Conservation (phyloP, 2,113 vertebrate genomes). For the Aldabrachelys gigantea region DNA sequence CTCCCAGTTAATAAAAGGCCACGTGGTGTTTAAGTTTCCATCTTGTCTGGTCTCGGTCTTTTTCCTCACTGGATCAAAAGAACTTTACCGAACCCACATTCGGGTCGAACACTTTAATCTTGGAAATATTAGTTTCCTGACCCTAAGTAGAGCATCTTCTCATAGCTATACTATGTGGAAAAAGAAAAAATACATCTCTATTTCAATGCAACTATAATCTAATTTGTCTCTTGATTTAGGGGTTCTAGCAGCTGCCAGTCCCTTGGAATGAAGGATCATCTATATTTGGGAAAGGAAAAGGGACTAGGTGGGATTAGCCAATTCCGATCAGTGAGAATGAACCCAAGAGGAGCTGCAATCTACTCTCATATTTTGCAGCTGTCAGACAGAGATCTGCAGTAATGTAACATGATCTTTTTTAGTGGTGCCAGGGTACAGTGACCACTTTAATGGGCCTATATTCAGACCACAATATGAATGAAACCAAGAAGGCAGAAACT, state of each 20-base stretch:
- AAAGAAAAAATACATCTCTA: background rate
- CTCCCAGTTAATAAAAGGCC: too few relatives aligned
- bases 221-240: slow-evolving; percentile 1
- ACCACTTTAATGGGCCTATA: background rate
- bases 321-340: background rate
- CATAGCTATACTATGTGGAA: background rate
- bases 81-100: too few relatives aligned
- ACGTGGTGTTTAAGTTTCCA: too few relatives aligned
- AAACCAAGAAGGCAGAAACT: background rate
- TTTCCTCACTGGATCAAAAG: too few relatives aligned
- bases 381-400: fast-evolving
- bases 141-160: background rate
- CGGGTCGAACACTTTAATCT: too few relatives aligned
- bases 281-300: background rate
- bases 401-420: background rate
- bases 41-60: too few relatives aligned
- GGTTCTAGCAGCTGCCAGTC: background rate
- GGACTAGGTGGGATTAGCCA: background rate
- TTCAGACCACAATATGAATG: background rate
- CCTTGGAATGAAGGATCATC: slow-evolving; percentile 12
- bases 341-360: background rate
- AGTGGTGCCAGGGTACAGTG: background rate
- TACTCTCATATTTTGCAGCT: background rate
- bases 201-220: background rate
- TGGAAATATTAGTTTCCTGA: background rate